Evolutionary conservation across 1,140 invertebrate species (phyloP).

Genomic region (Micrasema longulum): DNA sequence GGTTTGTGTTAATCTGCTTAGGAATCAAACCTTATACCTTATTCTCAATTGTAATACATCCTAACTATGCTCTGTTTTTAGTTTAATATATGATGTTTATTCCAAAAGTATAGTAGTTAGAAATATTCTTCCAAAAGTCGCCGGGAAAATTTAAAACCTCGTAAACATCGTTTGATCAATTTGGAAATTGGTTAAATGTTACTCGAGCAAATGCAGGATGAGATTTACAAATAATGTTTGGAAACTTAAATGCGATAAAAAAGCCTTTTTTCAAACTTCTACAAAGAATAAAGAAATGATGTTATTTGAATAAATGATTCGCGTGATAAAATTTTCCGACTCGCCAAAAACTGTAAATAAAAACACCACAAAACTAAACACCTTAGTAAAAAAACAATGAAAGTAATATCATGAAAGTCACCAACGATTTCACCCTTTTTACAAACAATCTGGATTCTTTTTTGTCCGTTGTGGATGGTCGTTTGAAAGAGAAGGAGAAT

Average conservation of each 20-base stretch:
- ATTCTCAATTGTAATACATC: no score
- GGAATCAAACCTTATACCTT: no score
- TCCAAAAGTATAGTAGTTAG: no score
- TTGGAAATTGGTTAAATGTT: no score
- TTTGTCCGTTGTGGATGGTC: neutral
- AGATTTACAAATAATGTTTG: neutral
- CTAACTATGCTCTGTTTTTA: no score
- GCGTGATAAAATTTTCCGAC: constrained; percentile 21
- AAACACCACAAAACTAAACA: neutral
- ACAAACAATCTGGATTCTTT: neutral
- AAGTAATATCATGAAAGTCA: neutral
- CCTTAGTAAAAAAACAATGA: neutral
- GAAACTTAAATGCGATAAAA: neutral
- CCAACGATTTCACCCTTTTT: neutral
- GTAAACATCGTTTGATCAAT: no score
- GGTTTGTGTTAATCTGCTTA: no score
- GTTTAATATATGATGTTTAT: no score
- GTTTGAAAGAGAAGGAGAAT: constrained; percentile 14
- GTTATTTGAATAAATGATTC: constrained; percentile 30
- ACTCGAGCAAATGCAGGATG: no score
- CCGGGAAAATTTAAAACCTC: no score
- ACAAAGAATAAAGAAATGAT: constrained; percentile 14
- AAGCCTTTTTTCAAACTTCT: neutral
- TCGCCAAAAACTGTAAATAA: constrained; percentile 5
- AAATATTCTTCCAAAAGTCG: no score